Evolutionary conservation across 2,797 vertebrate species (phyloP).

Genomic region (Danio kyathit): DNA sequence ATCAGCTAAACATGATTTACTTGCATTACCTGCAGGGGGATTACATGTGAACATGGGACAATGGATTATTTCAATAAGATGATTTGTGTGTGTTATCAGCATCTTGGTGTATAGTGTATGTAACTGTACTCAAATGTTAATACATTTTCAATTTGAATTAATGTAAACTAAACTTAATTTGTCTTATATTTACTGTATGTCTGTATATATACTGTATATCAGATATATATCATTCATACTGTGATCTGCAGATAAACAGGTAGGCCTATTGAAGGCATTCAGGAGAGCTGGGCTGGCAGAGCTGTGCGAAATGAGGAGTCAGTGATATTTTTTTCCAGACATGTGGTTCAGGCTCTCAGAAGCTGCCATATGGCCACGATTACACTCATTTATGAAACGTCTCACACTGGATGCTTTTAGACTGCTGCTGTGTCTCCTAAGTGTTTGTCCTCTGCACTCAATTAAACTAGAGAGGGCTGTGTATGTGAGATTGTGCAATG

Average conservation of each 20-base stretch:
- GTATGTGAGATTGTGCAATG: constrained; percentile 23
- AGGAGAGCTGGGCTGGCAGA: constrained; percentile 7
- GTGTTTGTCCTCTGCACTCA: constrained; percentile 61
- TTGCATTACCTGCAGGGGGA: no score
- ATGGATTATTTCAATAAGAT: no score
- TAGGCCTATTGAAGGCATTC: constrained; percentile 5
- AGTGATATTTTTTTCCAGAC: constrained; percentile 62
- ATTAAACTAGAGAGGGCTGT: constrained; percentile 49
- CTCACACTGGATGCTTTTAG: constrained; percentile 58
- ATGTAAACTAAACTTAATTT: no score
- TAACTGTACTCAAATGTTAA: no score
- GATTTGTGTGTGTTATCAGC: no score
- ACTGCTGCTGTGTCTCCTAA: constrained; percentile 50
- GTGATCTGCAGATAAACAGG: constrained; percentile 24
- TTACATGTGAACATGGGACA: no score
- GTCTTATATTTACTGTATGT: no score
- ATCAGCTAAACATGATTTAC: no score
- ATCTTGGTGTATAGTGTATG: no score
- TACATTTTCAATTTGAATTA: no score
- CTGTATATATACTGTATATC: no score
- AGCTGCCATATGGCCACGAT: constrained; percentile 72
- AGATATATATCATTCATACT: constrained; percentile 34
- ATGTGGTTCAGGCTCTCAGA: constrained; percentile 61
- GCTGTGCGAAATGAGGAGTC: constrained; percentile 55
- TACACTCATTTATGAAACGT: constrained; percentile 68